phyloP scores from a whole-genome alignment of 2,797 vertebrate genomes.

The Tenualosa ilisha region DNA sequence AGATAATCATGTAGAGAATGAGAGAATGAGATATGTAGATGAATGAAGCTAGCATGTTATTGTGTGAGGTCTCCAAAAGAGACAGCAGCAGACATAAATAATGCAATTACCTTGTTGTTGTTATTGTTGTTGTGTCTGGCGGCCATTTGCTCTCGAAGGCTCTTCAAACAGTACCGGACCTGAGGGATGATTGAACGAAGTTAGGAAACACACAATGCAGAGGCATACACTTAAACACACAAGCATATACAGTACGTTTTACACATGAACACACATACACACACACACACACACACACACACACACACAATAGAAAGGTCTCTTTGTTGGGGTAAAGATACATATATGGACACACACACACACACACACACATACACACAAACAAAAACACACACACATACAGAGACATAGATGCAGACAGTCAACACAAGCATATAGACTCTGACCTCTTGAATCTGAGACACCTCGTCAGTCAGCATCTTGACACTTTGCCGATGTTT shows the following conservation, averaged over 20 bases:
- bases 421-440: neutral
- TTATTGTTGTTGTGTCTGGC: slow-evolving; percentile 70
- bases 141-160: slow-evolving; percentile 78
- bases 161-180: slow-evolving; percentile 82
- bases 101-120: slow-evolving; percentile 52
- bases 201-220: neutral
- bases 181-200: slow-evolving; percentile 41
- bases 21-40: neutral
- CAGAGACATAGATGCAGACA: neutral
- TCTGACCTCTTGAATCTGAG: slow-evolving; percentile 89
- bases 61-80: neutral
- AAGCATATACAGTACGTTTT: neutral
- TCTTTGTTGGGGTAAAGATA: too few species aligned
- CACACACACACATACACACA: slow-evolving; percentile 21
- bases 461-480: slow-evolving; percentile 86
- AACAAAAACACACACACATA: slow-evolving; percentile 10
- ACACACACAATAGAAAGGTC: neutral
- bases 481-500: slow-evolving; percentile 71
- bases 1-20: slow-evolving; percentile 13
- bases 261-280: neutral
- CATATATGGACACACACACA: neutral
- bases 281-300: neutral
- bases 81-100: neutral
- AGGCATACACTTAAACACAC: neutral
- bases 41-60: neutral